A percentile compares a stretch with the other conserved stretches of the same genome.
Evolutionary conservation across 2,113 vertebrate species (phyloP).

Genomic region (Struthio camelus): DNA sequence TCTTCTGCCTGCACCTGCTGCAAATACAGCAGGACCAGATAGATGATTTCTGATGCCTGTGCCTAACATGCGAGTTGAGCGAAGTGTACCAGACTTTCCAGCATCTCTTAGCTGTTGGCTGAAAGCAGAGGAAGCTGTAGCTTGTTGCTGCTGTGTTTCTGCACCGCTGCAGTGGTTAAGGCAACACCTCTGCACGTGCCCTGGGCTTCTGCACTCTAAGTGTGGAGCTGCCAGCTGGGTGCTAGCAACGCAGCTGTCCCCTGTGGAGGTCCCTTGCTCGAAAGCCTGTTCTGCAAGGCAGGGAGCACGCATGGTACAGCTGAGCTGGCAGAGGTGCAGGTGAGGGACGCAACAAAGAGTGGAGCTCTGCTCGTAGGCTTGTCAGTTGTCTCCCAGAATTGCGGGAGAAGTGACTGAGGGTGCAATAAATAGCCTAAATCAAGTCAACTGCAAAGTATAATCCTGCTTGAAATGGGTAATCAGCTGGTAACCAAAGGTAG

Average conservation of each 20-base stretch:
- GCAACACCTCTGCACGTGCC: too few relatives aligned
- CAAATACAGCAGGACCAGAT: too few relatives aligned
- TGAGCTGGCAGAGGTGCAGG: too few relatives aligned
- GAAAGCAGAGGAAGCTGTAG: background rate
- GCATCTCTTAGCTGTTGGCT: background rate
- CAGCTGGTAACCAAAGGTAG: fast-evolving
- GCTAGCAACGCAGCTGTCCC: too few relatives aligned
- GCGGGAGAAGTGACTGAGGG: background rate
- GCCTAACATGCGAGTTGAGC: too few relatives aligned
- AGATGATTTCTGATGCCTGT: background rate
- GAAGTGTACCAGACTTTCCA: background rate
- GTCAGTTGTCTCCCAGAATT: fast-evolving
- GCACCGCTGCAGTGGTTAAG: too few relatives aligned
- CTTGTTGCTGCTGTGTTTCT: background rate
- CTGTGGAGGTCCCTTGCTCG: too few relatives aligned
- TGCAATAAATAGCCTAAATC: background rate
- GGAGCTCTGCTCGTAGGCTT: background rate
- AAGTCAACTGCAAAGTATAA: background rate
- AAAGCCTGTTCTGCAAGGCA: fast-evolving
- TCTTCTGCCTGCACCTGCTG: background rate
- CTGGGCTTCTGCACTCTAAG: background rate
- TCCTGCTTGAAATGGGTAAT: background rate
- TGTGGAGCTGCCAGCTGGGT: too few relatives aligned
- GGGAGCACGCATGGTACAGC: fast-evolving
- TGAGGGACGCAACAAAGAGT: fast-evolving